Evolutionary conservation across 2,797 vertebrate species (phyloP), one percentile per base, ranked within the genome.

Genomic region (Onychomys torridus): DNA sequence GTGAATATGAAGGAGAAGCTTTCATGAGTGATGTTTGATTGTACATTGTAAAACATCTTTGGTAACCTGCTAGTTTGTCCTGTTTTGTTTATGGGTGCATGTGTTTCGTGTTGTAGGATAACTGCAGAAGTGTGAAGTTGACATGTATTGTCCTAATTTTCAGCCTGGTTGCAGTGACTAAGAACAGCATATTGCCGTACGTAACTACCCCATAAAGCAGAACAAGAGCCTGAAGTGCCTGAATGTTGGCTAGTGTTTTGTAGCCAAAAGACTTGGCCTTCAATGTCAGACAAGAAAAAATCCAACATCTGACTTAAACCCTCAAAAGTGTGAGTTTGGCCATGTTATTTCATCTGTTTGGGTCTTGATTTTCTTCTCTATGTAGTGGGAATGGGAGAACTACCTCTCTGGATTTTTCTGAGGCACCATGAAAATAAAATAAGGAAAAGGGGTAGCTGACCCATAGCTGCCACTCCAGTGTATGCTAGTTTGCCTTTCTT

Each of bases 1-100:
- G 77, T 67, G n/a, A 94, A 86, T 81, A 37, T 87, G 65, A n/a
- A 81, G 65, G 46, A 61, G 23, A 73, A 63, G 82, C 37, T 91
- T 93, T 93, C 79, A 49, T 92, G 84, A 93, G 43, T 29, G 14
- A n/a, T 16, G 63, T 95, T 73, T 87, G 65, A 88, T 49, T 77
- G 0, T 90, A 76, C 59, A 29, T 78, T 90, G 78, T 86, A 59
- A 83, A 73, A 71, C 46, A 37, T 85, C 43, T 92, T 90, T 94
- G 92, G 29, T 52, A 71, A 90, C 83, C 83, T 84, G 46, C 27
- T 5, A 11, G 21, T 40, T 95, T 75, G 23, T 73, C 94, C 40
- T 57, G 49, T 89, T 55, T 57, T 87, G 37, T 92, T 77, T 93
- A 32, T 17, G 3, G 29, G 55, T 59, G 37, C 14, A 25, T 11